Evolutionary conservation across 37 sponge, comb jelly and placozoan genomes (phyloP).

Genomic region (Diacarnus erythraeanus): DNA sequence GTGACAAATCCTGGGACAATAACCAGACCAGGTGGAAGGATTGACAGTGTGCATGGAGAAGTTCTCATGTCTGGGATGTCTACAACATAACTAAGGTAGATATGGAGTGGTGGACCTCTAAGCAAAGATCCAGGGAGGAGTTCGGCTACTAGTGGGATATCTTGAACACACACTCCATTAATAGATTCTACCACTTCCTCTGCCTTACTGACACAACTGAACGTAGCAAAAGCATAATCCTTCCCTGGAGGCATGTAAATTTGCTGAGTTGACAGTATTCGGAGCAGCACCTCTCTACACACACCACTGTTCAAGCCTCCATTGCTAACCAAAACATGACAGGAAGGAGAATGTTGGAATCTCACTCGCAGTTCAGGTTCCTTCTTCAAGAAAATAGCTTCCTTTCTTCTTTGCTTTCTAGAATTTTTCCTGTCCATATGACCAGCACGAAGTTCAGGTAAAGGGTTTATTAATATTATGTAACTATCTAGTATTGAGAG

Average conservation of each 20-base stretch:
- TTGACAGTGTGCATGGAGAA: neutral
- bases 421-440: constrained; percentile 2
- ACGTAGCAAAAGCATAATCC: constrained; percentile 50
- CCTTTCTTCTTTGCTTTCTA: constrained; percentile 44
- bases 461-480: neutral
- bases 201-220: constrained; percentile 2
- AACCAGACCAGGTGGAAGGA: constrained; percentile 57
- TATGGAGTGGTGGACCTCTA: constrained; percentile 45
- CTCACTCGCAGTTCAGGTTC: constrained; percentile 21
- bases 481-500: too few species aligned
- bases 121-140: constrained; percentile 7
- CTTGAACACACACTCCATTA: constrained; percentile 50
- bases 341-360: constrained; percentile 37
- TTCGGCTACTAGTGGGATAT: neutral
- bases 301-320: constrained; percentile 68
- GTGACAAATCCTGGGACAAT: constrained; percentile 49
- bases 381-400: constrained; percentile 9
- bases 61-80: neutral
- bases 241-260: constrained; percentile 30
- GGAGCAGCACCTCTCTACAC: constrained; percentile 9
- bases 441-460: neutral
- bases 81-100: constrained; percentile 42
- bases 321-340: constrained; percentile 56
- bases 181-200: neutral
- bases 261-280: constrained; percentile 2